phyloP scores from a whole-genome alignment of 2,113 vertebrate genomes.

The Phasianus colchicus region DNA sequence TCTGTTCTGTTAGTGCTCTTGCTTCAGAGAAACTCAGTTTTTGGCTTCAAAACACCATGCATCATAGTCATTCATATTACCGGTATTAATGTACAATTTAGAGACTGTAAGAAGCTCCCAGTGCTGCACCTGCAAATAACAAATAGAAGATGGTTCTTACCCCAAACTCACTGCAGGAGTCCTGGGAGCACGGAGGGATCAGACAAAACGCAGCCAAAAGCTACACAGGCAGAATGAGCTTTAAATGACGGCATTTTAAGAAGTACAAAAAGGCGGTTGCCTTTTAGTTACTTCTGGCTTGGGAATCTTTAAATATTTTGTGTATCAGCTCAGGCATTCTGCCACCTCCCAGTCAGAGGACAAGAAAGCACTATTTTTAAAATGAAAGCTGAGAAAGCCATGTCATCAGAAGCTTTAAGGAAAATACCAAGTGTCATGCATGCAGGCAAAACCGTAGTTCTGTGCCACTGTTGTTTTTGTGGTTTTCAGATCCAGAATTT shows the following conservation, averaged over 20 bases:
- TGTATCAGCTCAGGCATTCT: neutral
- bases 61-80: neutral
- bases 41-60: neutral
- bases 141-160: neutral
- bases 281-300: neutral
- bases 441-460: neutral
- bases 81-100: neutral
- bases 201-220: neutral
- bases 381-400: constrained; percentile 15
- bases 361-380: constrained; percentile 42
- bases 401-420: constrained; percentile 39
- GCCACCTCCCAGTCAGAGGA: neutral
- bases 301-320: neutral
- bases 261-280: neutral
- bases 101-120: neutral
- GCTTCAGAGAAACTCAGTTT: neutral
- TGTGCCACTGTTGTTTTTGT: neutral
- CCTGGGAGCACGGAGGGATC: neutral
- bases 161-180: neutral
- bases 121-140: neutral
- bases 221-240: neutral
- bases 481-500: neutral
- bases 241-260: neutral
- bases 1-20: neutral
- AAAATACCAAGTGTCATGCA: constrained; percentile 35